These are phyloP conservation scores for Loris lydekkerianus DNA, from an alignment of 2,797 vertebrate genomes.

Conservation along the genomic window DNA sequence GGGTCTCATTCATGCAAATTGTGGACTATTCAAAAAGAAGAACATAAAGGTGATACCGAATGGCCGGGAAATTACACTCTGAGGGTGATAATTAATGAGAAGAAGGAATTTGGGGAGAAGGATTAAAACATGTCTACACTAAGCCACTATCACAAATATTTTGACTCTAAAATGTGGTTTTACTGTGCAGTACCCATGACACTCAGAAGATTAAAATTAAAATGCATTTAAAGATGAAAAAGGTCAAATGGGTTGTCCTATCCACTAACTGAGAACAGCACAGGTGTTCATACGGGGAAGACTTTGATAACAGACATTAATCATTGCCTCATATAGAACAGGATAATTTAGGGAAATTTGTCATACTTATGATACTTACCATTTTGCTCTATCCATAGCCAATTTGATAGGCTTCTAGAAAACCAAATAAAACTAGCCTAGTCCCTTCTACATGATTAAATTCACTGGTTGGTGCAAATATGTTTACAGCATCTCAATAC, in stretches of 20 bases:
- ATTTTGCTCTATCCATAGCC: not conserved
- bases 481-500: not conserved
- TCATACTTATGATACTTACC: not conserved
- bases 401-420: not conserved
- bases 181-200: not conserved
- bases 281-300: not conserved
- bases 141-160: constrained; percentile 20
- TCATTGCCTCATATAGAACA: not conserved
- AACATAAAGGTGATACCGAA: constrained; percentile 27
- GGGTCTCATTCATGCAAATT: constrained; percentile 61
- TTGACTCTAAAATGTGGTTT: constrained; percentile 47
- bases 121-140: not conserved
- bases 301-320: not conserved
- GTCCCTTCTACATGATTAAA: not conserved
- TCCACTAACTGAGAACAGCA: not conserved
- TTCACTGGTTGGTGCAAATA: not conserved
- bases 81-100: constrained; percentile 12
- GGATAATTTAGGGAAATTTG: not conserved
- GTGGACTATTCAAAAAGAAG: constrained; percentile 46
- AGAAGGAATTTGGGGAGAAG: not conserved
- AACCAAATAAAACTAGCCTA: constrained; percentile 1
- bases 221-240: constrained; percentile 23
- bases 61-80: constrained; percentile 25
- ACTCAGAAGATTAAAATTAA: constrained; percentile 37
- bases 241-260: not conserved